Base-by-base conservation (phyloP, 2,888 invertebrate species). In the Drosophila pseudotakahashii region DNA sequence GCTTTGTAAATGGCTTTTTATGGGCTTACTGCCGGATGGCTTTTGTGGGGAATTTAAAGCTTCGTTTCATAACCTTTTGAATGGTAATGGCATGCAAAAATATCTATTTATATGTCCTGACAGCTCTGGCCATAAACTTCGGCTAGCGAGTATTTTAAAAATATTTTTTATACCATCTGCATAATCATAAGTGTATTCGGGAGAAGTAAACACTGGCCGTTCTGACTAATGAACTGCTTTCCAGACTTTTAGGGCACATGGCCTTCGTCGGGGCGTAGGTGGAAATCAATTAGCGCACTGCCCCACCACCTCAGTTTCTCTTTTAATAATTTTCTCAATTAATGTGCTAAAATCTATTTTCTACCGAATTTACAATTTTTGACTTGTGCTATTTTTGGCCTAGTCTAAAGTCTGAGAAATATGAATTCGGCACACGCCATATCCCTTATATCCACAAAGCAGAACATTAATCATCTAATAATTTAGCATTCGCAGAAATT, bases 311-410 rank as follows among this genome's bases (percentile, higher is more conserved):
- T 34, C 52, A 41, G 63, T 34, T 67, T 75, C 59, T 9, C 14
- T 48, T 23, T 47, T 39, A 48, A 71, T 73, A 86, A 79, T 80
- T 80, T 57, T 64, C 55, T 62, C 48, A 61, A 77, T 73, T 74
- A 68, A 69, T 69, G 45, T 52, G 76, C 63, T 47, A 69, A 73
- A 70, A 70, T 88, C 81, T 83, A 82, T 82, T 88, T 82, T 78
- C 81, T 78, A 23, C 63, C 61, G 73, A 70, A 69, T 68, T 78
- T 60, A n/a, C 19, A 63, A 70, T 52, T 71, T 75, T 67, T 59
- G 37, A 30, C 50, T 61, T 32, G 7, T 1, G 53, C 77, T 81
- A 81, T 79, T 73, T 79, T 61, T 75, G 77, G 80, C 32, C 73
- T 66, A 62, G 64, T 42, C 63, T 7, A 36, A 57, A 30, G 30